These are phyloP conservation scores for Catamblyrhynchus diadema DNA, from an alignment of 2,797 vertebrate species.

Conservation along the genomic window DNA sequence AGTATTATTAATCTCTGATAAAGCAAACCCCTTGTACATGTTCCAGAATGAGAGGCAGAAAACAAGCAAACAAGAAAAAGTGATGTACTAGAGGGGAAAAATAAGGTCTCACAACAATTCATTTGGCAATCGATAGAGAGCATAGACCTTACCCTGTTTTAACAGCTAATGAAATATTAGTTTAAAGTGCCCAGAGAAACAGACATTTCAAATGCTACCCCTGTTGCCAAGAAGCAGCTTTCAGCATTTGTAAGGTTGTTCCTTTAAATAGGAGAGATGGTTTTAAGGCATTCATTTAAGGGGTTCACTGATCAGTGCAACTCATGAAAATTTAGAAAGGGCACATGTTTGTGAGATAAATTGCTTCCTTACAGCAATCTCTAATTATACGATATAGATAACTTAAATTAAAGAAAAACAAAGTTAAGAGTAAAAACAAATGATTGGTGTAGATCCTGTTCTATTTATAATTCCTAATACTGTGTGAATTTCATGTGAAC, in stretches of 20 bases:
- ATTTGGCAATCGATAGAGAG: background rate
- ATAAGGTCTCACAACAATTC: background rate
- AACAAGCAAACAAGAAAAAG: constrained; percentile 19
- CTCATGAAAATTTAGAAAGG: constrained; percentile 30
- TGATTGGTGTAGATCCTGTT: background rate
- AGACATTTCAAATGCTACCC: background rate
- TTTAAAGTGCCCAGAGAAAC: background rate
- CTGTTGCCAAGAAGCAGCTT: background rate
- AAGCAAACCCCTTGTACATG: background rate
- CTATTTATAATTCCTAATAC: background rate
- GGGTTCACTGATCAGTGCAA: background rate
- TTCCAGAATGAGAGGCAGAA: background rate
- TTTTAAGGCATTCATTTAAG: constrained; percentile 24
- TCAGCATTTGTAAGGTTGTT: constrained; percentile 5
- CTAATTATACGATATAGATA: constrained; percentile 31
- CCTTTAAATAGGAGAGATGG: background rate
- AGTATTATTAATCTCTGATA: constrained; percentile 18
- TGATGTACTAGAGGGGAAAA: background rate
- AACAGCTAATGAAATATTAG: constrained; percentile 30
- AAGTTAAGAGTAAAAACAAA: background rate
- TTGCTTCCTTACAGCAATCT: background rate
- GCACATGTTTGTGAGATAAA: background rate
- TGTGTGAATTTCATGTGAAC: background rate
- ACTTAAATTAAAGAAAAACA: background rate
- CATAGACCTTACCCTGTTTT: constrained; percentile 8